Evolutionary conservation across 2,113 vertebrate genomes (phyloP), one percentile per base, ranked within the genome.

Genomic region (Lepisosteus osseus): DNA sequence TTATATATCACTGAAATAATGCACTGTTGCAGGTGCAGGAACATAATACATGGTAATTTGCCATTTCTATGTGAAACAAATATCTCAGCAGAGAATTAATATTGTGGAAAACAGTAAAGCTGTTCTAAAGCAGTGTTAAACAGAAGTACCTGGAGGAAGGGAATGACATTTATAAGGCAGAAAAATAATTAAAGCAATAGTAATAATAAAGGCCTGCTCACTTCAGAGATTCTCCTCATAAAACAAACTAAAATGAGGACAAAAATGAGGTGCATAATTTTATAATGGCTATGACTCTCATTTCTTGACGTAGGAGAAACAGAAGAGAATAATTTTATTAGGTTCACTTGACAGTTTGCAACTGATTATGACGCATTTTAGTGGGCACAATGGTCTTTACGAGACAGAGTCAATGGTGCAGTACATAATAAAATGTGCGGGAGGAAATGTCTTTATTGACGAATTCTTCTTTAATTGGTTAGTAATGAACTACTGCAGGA

Each of bases 271-370:
- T 6, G 47, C 47, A 9, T 51, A 6, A 9, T 51, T 51, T 51
- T 51, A 6, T 51, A 0, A 40, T 41, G 42, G 55, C 41, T 66
- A 8, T 42, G 12, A 9, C 42, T 66, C 57, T 64, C 54, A 42
- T 13, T 29, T 29, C 29, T 29, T 6, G 42, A 54, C 64, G n/a
- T 42, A 17, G 29, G 11, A 2, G 57, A 3, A 54, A 15, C 12
- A 63, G 51, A 68, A 62, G 13, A 59, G 47, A 45, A 62, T 29
- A 12, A 41, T 67, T 72, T 72, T 65, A 72, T 72, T 57, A 62
- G 72, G 66, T 54, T 29, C 65, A 55, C 47, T 29, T 54, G 56
- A 13, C 44, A 54, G 65, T 61, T 73, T 62, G 59, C 62, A 63
- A 12, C 51, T n/a, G 29, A n/a, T 29, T 62, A 66, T 67, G 66